Evolutionary conservation across 1,140 invertebrate species (phyloP).

Genomic region (Philaenus spumarius): DNA sequence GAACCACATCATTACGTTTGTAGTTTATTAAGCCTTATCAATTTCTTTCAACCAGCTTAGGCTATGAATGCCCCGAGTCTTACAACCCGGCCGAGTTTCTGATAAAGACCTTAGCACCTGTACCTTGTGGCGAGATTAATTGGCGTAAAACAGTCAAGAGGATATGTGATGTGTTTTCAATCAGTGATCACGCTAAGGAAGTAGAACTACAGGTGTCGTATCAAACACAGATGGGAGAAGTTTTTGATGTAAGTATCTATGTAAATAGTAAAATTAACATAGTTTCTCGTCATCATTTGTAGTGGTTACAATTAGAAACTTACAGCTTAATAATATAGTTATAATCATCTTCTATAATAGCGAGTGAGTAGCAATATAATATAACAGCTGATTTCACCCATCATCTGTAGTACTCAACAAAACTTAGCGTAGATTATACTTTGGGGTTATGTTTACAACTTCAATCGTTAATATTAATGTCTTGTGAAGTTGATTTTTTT

Average conservation of each 20-base stretch:
- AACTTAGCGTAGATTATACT: too few species aligned
- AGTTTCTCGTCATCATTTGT: background rate
- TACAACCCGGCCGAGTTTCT: constrained; percentile 93
- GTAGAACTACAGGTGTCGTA: constrained; percentile 47
- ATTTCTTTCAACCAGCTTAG: constrained; percentile 48
- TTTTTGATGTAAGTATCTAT: constrained; percentile 36
- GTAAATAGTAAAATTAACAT: background rate
- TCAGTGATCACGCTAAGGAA: constrained; percentile 66
- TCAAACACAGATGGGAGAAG: constrained; percentile 45
- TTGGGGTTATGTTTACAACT: too few species aligned
- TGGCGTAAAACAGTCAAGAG: constrained; percentile 55
- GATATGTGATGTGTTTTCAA: constrained; percentile 70
- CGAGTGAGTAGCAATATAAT: too few species aligned
- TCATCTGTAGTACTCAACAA: too few species aligned
- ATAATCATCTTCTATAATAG: too few species aligned
- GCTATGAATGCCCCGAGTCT: constrained; percentile 68
- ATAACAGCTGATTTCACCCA: too few species aligned
- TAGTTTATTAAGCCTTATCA: too few species aligned
- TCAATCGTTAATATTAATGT: too few species aligned
- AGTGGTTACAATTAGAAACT: too few species aligned
- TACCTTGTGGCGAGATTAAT: constrained; percentile 63
- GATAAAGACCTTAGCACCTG: constrained; percentile 74
- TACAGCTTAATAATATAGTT: too few species aligned
- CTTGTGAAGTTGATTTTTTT: too few species aligned
- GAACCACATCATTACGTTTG: too few species aligned